Conservation (phyloP, 2,888 invertebrate species). For the Xestia xanthographa region DNA sequence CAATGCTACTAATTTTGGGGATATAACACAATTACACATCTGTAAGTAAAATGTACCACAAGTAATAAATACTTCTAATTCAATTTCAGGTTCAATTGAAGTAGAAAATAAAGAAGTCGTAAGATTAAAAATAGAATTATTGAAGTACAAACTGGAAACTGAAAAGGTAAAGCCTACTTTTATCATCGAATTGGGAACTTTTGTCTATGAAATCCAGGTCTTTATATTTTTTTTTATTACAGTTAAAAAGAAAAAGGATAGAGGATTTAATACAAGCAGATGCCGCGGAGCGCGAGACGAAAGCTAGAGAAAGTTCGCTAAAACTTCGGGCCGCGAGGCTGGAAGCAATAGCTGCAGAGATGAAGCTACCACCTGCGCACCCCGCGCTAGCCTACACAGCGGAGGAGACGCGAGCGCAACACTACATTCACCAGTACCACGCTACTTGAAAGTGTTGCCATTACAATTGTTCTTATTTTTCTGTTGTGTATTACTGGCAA, state of each 20-base stretch:
- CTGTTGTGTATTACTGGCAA: not conserved
- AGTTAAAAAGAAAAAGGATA: constrained; percentile 84
- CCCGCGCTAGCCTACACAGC: constrained; percentile 75
- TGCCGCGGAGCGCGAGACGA: constrained; percentile 69
- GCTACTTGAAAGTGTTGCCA: constrained; percentile 56
- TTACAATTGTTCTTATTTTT: not conserved
- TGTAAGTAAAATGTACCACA: not conserved
- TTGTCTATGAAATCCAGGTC: not conserved
- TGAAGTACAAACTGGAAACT: constrained; percentile 84
- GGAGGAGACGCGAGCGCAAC: constrained; percentile 76
- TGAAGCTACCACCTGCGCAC: constrained; percentile 75
- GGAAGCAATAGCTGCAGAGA: constrained; percentile 76
- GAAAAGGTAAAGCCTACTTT: constrained; percentile 78
- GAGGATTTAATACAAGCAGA: constrained; percentile 79
- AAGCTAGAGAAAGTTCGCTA: constrained; percentile 75
- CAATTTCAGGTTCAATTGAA: constrained; percentile 74
- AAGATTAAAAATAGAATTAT: constrained; percentile 80
- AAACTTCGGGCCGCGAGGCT: constrained; percentile 82
- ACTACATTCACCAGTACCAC: constrained; percentile 74
- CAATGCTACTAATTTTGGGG: too few species aligned
- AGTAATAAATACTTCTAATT: not conserved
- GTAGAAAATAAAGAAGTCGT: constrained; percentile 78
- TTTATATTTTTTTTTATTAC: constrained; percentile 42
- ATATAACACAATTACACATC: not conserved
- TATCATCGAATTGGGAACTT: not conserved